phyloP scores from a whole-genome alignment of 1,140 invertebrate species.

The Philotrypesis tridentata region DNA sequence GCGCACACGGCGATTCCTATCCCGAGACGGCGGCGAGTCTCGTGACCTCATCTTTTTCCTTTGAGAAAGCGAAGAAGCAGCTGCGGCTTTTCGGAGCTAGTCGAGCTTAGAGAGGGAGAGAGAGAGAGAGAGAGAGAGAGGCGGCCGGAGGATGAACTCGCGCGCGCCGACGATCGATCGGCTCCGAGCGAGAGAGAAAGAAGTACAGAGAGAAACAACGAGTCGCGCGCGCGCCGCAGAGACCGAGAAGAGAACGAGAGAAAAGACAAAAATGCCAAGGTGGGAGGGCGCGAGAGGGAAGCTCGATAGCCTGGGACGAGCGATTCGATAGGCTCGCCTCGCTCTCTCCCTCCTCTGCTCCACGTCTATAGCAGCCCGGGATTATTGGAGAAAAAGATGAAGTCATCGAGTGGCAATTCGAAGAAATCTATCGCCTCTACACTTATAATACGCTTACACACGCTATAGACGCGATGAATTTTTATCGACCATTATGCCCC shows the following conservation, averaged over 20 bases:
- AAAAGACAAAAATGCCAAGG: neutral
- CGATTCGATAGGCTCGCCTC: neutral
- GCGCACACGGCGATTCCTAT: neutral
- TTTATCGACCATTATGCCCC: constrained; percentile 31
- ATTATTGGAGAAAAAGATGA: no score
- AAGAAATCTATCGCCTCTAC: neutral
- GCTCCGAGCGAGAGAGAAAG: neutral
- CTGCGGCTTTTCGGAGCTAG: constrained; percentile 30
- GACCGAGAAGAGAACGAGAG: neutral
- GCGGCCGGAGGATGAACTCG: neutral
- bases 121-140: no score
- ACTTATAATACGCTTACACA: neutral
- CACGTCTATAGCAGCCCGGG: no score
- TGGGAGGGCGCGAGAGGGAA: constrained; percentile 8
- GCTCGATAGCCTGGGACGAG: constrained; percentile 59
- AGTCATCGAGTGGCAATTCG: neutral
- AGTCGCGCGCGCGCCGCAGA: neutral
- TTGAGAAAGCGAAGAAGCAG: constrained; percentile 36
- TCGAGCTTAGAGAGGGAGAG: constrained; percentile 21
- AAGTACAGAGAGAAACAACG: constrained; percentile 27
- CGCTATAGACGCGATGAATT: constrained; percentile 31
- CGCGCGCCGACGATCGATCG: neutral
- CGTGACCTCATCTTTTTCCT: constrained; percentile 49
- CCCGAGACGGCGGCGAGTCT: constrained; percentile 14
- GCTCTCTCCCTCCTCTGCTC: no score